Base-by-base conservation (phyloP, 2,797 vertebrate genomes). In the Buphagus erythrorhynchus region DNA sequence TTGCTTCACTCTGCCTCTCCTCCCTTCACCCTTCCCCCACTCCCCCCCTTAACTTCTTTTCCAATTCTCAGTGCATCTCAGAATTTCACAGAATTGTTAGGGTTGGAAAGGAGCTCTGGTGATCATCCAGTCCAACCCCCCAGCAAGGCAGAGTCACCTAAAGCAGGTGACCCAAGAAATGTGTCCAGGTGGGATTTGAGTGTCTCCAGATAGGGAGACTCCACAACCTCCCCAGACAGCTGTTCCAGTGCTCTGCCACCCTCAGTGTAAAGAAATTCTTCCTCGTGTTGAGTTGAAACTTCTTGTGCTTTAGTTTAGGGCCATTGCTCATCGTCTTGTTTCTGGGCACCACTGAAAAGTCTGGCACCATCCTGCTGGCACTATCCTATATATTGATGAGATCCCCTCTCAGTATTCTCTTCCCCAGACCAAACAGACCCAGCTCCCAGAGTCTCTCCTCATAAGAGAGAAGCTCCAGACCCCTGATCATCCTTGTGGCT, bases 151-250 rank as follows among this genome's bases (percentile, higher is more conserved):
- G n/a, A 12, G 28, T 51, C 22, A 43, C 36, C 1, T 1, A 21
- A 7, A 43, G 28, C 13, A 43, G 19, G 51, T 43, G 18, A 49
- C 31, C 14, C n/a, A 65, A 65, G 6, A 8, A 36, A 43, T 2
- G 2, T 0, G 1, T 18, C 7, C 5, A 19, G 22, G 5, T 26
- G 45, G 9, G 0, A 29, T 65, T 58, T 38, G 4, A 59, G 10
- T 14, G 5, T 58, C 14, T 29, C 29, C 24, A 40, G 6, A 6
- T 0, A 51, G 8, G 4, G 3, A 21, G 16, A 58, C 1, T 58
- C 35, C 26, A 28, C 0, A 5, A 4, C 18, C 2, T 36, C 3
- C 7, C 16, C 10, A 7, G n/a, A 24, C 24, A 79, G 38, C 24
- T 43, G 16, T 51, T 21, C 10, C 51, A 43, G 51, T 43, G 51